These are phyloP conservation scores for Jacana jacana DNA, from an alignment of 2,113 vertebrate species.

Conservation along the genomic window DNA sequence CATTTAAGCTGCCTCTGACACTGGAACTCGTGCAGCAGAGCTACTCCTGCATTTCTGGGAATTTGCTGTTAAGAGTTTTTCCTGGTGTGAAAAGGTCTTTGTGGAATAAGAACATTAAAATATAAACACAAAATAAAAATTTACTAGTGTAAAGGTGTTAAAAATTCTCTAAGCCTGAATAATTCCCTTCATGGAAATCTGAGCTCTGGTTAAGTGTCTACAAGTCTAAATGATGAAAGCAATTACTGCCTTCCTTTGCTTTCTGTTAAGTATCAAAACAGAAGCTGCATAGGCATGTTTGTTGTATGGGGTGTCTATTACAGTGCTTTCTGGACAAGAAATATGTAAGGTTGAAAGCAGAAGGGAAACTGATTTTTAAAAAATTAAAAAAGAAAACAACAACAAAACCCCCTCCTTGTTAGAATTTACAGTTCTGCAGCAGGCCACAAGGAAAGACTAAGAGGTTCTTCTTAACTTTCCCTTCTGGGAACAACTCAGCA, in stretches of 20 bases:
- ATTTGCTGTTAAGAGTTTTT: neutral
- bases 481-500: neutral
- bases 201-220: slow-evolving; percentile 5
- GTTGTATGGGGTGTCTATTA: neutral
- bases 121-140: neutral
- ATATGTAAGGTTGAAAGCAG: neutral
- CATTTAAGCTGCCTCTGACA: neutral
- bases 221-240: neutral
- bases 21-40: neutral
- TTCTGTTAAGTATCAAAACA: neutral
- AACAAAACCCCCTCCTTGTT: neutral
- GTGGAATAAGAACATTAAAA: neutral
- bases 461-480: neutral
- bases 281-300: neutral
- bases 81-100: neutral
- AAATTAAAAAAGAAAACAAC: neutral
- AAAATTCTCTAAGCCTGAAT: neutral
- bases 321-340: neutral
- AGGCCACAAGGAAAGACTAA: neutral
- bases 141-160: neutral
- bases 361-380: neutral
- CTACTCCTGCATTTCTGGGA: neutral
- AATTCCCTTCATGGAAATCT: neutral
- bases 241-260: neutral
- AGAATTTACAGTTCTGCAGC: neutral